These are phyloP conservation scores for Arion vulgaris DNA, from an alignment of 1,140 invertebrate genomes.

Conservation along the genomic window DNA sequence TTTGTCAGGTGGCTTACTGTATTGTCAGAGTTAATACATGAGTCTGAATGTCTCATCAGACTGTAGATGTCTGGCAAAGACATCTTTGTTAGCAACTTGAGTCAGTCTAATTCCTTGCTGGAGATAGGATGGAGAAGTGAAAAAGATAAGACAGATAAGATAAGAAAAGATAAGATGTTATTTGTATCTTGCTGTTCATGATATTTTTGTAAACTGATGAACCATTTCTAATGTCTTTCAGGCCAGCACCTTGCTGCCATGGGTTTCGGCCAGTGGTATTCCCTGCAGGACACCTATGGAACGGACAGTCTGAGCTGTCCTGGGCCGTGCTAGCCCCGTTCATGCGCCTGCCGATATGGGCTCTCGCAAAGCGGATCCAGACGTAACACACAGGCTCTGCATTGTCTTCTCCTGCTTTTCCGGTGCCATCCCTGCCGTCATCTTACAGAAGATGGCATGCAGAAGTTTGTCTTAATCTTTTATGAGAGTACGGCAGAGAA, in stretches of 20 bases:
- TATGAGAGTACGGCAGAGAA: conserved; percentile 1
- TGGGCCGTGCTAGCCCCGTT: conserved; percentile 39
- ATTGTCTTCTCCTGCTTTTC: conserved; percentile 8
- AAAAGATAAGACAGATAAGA: too few species aligned
- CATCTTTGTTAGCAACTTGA: too few species aligned
- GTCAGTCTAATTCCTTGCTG: too few species aligned
- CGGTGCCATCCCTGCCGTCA: neutral
- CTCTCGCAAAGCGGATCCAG: conserved; percentile 40
- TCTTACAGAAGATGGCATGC: neutral
- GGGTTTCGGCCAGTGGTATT: conserved; percentile 49
- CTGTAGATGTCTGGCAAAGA: too few species aligned
- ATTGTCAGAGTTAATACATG: too few species aligned
- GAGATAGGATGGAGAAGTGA: too few species aligned
- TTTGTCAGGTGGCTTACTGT: too few species aligned
- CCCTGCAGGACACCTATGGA: conserved; percentile 45
- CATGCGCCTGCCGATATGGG: conserved; percentile 40
- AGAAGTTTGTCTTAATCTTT: neutral
- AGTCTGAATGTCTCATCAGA: too few species aligned
- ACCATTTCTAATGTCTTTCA: conserved; percentile 14
- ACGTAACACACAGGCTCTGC: conserved; percentile 11
- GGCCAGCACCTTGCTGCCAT: conserved; percentile 42
- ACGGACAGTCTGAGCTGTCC: conserved; percentile 43
- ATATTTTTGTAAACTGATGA: too few species aligned
- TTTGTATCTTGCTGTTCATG: too few species aligned
- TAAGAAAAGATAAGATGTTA: too few species aligned